Base-by-base conservation (phyloP, 2,888 invertebrate species). In the Magallana nippona region DNA sequence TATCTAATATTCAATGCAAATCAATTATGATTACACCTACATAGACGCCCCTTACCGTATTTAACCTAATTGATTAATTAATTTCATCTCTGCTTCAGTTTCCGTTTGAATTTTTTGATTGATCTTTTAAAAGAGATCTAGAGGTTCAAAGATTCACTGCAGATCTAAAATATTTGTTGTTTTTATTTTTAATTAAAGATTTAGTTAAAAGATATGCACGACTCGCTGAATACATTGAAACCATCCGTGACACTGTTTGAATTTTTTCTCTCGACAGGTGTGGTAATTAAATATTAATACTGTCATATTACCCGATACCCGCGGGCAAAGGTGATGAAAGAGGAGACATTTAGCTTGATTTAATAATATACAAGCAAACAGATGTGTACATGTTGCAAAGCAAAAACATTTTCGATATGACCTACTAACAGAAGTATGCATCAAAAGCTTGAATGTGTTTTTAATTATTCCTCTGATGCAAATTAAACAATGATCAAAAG, bases 1-100 rank as follows among this genome's bases (percentile, higher is more conserved):
- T 71, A 27, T 71, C 32, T 71, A 71, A 71, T 71, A 71, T 71
- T 71, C 71, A 71, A 71, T 13, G 5, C 71, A 32, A 71, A 71
- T 71, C 71, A 71, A 71, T 71, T 71, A 71, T 27, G 32, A 60
- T 19, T 60, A 11, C 63, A 71, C 71, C 71, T 27, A 22, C 10
- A 0, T 44, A 71, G 27, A 71, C 71, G 71, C 22, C 71, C 32
- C 27, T 22, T 44, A 44, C 44, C 44, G 5, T 44, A 44, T 44
- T 27, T 71, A 22, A 27, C 11, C 27, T 15, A 27, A 27, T 71
- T 15, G 15, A 27, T 71, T 71, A 22, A 22, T 27, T 71, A 15
- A 15, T 15, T 27, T 71, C n/a, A n/a, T 60, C 17, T 8, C 15
- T 17, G 60, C 8, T 60, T 8, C 8, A n/a, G 1, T 60, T 60